Conservation (phyloP, 2,888 invertebrate genomes). For the Tinea trinotella region DNA sequence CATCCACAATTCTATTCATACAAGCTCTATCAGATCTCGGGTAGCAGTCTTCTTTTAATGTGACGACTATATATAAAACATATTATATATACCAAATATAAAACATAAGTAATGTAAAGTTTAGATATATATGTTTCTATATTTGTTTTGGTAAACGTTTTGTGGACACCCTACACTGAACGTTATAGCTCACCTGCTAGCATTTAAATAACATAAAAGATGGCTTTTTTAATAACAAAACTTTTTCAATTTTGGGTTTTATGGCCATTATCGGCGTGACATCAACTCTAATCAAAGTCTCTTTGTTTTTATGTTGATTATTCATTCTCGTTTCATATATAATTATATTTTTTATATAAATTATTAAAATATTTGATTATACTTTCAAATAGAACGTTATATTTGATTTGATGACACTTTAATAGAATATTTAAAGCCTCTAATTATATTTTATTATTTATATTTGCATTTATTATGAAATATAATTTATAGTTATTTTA, state of each 20-base stretch:
- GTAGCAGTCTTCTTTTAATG: too few relatives aligned
- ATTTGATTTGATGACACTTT: background rate
- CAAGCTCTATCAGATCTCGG: too few relatives aligned
- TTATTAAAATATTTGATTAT: background rate
- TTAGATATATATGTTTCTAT: too few relatives aligned
- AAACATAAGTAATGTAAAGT: too few relatives aligned
- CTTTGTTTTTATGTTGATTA: slow-evolving; percentile 4
- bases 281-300: slow-evolving; percentile 58
- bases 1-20: too few relatives aligned
- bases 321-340: background rate
- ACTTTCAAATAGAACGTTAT: background rate
- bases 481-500: too few relatives aligned
- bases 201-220: slow-evolving; percentile 64
- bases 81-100: too few relatives aligned
- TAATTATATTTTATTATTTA: background rate
- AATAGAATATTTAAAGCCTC: background rate
- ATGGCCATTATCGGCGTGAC: slow-evolving; percentile 68
- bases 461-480: too few relatives aligned
- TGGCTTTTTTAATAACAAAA: slow-evolving; percentile 67
- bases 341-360: background rate
- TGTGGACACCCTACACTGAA: slow-evolving; percentile 42
- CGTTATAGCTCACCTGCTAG: slow-evolving; percentile 60
- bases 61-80: too few relatives aligned
- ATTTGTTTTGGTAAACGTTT: background rate
- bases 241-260: slow-evolving; percentile 69